A percentile compares a stretch with the other conserved stretches of the same genome.
These are phyloP conservation scores for Nezara viridula DNA, from an alignment of 2,888 invertebrate genomes.

Conservation along the genomic window DNA sequence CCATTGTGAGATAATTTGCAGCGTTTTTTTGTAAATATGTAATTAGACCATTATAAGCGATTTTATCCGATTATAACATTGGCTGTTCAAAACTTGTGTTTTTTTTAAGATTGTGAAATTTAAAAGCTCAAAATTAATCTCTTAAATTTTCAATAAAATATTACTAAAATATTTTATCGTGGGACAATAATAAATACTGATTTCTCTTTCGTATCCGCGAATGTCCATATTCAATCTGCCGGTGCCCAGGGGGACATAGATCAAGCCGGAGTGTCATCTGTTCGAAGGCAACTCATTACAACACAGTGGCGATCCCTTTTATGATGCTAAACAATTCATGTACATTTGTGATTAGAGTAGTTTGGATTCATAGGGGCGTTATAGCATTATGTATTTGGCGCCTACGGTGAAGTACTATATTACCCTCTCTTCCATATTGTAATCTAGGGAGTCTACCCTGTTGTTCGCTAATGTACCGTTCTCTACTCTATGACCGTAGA, in stretches of 20 bases:
- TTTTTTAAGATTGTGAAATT: too few relatives aligned
- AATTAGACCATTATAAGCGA: too few relatives aligned
- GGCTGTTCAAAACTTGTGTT: too few relatives aligned
- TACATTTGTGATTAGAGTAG: constrained; percentile 3
- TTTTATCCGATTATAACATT: too few relatives aligned
- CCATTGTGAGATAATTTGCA: too few relatives aligned
- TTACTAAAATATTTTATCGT: background rate
- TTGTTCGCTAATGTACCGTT: background rate
- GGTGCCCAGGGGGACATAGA: background rate
- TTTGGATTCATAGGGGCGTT: constrained; percentile 41
- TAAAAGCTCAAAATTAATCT: too few relatives aligned
- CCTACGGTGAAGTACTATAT: background rate
- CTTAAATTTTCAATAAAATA: too few relatives aligned
- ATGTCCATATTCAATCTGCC: background rate
- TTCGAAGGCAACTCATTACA: constrained; percentile 18
- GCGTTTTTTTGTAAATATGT: too few relatives aligned
- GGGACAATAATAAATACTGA: background rate
- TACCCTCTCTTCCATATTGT: constrained; percentile 10
- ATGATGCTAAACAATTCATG: constrained; percentile 43
- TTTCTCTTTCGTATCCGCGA: background rate
- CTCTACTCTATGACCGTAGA: background rate
- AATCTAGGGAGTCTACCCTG: background rate
- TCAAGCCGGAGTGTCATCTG: constrained; percentile 13
- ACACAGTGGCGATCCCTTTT: constrained; percentile 17
- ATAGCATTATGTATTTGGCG: constrained; percentile 23